A percentile compares a stretch with the other conserved stretches of the same genome.
phyloP scores from a whole-genome alignment of 2,888 invertebrate species.

The Amiota communis region DNA sequence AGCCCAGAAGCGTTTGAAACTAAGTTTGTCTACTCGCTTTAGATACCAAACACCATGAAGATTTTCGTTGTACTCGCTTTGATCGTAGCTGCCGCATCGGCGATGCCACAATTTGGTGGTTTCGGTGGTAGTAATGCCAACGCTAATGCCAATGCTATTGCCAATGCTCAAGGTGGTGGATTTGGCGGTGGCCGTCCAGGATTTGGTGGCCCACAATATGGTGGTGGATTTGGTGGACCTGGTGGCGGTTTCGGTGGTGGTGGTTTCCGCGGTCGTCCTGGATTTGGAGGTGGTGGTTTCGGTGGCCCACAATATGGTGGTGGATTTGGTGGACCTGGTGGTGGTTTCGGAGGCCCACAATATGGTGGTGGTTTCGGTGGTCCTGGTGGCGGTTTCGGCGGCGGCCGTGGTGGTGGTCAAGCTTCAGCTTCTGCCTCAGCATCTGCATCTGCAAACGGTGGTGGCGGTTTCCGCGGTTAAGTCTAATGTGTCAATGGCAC shows the following conservation, averaged over 20 bases:
- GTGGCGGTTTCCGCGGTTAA: too few relatives aligned
- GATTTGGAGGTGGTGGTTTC: background rate
- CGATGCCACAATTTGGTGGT: slow-evolving; percentile 27
- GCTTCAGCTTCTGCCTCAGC: too few relatives aligned
- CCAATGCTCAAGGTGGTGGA: background rate
- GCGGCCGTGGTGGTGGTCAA: background rate
- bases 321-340: slow-evolving; percentile 29
- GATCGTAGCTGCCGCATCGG: slow-evolving; percentile 31
- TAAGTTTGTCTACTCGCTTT: slow-evolving; percentile 33
- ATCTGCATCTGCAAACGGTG: too few relatives aligned
- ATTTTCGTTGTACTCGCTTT: slow-evolving; percentile 30
- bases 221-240: slow-evolving; percentile 15
- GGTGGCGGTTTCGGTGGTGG: background rate
- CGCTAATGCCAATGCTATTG: slow-evolving; percentile 1
- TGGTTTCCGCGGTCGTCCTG: too few relatives aligned
- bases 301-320: background rate
- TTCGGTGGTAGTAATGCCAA: slow-evolving; percentile 4
- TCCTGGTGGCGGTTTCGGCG: slow-evolving; percentile 29
- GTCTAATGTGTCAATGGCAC: too few relatives aligned
- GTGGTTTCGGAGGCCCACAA: background rate
- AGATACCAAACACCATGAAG: slow-evolving; percentile 34
- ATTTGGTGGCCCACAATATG: slow-evolving; percentile 9
- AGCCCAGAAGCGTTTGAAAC: background rate
- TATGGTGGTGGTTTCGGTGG: slow-evolving; percentile 26
- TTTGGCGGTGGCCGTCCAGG: slow-evolving; percentile 14